Evolutionary conservation across 1,140 invertebrate genomes (phyloP).

Genomic region (Telenomus remus): DNA sequence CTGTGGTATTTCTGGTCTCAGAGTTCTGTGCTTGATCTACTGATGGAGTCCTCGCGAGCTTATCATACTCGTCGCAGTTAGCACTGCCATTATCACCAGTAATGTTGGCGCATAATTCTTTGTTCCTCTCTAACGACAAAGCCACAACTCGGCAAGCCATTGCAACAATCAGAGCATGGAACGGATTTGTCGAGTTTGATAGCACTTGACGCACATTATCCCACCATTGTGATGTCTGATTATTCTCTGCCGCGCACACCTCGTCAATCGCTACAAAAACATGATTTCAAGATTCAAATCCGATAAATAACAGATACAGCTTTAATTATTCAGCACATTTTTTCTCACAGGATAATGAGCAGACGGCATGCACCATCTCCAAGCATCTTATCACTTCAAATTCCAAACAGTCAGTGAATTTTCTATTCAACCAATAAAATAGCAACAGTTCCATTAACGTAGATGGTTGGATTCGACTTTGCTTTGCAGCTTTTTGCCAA

Average conservation of each 20-base stretch:
- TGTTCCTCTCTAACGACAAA: constrained; percentile 74
- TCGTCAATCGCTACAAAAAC: constrained; percentile 59
- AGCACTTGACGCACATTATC: constrained; percentile 81
- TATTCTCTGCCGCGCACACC: constrained; percentile 76
- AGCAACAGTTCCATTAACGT: constrained; percentile 81
- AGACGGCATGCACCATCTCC: constrained; percentile 73
- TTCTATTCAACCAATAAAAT: constrained; percentile 79
- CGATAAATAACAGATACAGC: no score
- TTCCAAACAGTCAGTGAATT: constrained; percentile 66
- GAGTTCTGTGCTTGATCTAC: constrained; percentile 73
- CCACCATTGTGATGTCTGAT: constrained; percentile 85
- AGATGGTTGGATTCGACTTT: constrained; percentile 77
- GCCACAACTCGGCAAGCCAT: constrained; percentile 86
- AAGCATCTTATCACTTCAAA: constrained; percentile 73
- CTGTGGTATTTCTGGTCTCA: constrained; percentile 13
- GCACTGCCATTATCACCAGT: constrained; percentile 60
- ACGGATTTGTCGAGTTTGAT: constrained; percentile 81
- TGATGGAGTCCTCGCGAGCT: constrained; percentile 39
- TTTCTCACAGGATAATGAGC: constrained; percentile 68
- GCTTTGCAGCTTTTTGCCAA: constrained; percentile 75
- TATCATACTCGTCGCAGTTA: constrained; percentile 35
- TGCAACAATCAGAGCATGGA: constrained; percentile 83
- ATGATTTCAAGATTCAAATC: background rate
- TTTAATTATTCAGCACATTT: no score
- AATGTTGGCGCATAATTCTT: constrained; percentile 63